Conservation (phyloP, 2,888 invertebrate species). For the Galerucella calmariensis region DNA sequence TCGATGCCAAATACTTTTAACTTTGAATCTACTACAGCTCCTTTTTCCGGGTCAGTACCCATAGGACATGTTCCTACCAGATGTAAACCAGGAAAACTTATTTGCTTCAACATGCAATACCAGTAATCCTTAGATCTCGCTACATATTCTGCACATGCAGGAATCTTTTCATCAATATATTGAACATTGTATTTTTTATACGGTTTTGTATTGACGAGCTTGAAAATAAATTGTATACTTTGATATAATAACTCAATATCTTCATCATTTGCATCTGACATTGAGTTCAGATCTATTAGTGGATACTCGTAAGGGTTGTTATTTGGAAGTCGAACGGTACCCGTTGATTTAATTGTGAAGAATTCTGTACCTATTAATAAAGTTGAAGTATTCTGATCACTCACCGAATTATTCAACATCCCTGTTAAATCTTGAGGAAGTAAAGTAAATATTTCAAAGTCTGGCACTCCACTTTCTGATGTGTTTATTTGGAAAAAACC, state of each 20-base stretch:
- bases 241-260: conserved; percentile 68
- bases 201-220: conserved; percentile 65
- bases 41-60: conserved; percentile 71
- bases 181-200: conserved; percentile 67
- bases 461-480: conserved; percentile 9
- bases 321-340: conserved; percentile 68
- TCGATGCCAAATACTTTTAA: conserved; percentile 71
- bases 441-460: not conserved
- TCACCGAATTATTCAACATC: not conserved
- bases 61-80: conserved; percentile 76
- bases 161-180: conserved; percentile 48
- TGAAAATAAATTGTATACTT: conserved; percentile 62
- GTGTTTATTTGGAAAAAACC: conserved; percentile 25
- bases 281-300: conserved; percentile 74
- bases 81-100: conserved; percentile 65
- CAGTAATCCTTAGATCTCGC: conserved; percentile 38
- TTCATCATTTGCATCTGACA: conserved; percentile 65
- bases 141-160: conserved; percentile 26
- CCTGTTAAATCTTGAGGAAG: conserved; percentile 6
- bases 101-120: conserved; percentile 35
- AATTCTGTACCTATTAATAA: conserved; percentile 5
- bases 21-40: conserved; percentile 72
- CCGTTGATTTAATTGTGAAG: conserved; percentile 63
- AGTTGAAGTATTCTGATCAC: not conserved
- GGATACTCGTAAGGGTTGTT: conserved; percentile 55